phyloP scores from a whole-genome alignment of 2,797 vertebrate species.

The Pseudocheirus occidentalis region DNA sequence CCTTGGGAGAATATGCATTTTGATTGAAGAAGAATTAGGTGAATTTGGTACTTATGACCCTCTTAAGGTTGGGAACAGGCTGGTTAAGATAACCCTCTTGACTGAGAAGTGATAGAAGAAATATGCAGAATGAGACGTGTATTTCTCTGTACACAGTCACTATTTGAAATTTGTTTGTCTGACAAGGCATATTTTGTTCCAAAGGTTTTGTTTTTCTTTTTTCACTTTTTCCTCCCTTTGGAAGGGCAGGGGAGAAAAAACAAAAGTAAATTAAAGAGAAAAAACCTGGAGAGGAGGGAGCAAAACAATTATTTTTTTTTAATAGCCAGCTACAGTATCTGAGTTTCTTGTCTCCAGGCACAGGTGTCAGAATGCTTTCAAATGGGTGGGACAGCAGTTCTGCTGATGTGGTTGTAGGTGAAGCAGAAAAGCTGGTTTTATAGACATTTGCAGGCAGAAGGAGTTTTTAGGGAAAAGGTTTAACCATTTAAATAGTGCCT shows the following conservation, averaged over 20 bases:
- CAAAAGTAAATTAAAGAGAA: background rate
- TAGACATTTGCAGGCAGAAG: background rate
- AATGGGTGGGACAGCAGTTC: background rate
- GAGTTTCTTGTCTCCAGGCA: background rate
- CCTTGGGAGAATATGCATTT: background rate
- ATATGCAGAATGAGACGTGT: background rate
- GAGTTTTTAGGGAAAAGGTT: background rate
- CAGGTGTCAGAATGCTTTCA: background rate
- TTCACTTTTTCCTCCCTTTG: too few relatives aligned
- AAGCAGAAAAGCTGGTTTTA: background rate
- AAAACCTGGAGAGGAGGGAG: background rate
- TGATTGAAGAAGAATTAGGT: background rate
- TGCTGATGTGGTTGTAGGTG: background rate
- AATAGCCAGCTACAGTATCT: background rate
- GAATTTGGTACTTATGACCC: background rate
- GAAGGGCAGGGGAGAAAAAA: background rate
- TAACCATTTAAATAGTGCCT: background rate
- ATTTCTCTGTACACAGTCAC: background rate
- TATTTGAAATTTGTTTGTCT: background rate
- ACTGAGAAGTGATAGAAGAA: background rate
- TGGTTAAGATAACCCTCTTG: background rate
- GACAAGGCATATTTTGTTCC: background rate
- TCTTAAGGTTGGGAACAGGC: too few relatives aligned
- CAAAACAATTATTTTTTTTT: background rate
- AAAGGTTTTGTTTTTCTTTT: background rate